phyloP scores from a whole-genome alignment of 2,888 invertebrate genomes.

The Buathra laborator region DNA sequence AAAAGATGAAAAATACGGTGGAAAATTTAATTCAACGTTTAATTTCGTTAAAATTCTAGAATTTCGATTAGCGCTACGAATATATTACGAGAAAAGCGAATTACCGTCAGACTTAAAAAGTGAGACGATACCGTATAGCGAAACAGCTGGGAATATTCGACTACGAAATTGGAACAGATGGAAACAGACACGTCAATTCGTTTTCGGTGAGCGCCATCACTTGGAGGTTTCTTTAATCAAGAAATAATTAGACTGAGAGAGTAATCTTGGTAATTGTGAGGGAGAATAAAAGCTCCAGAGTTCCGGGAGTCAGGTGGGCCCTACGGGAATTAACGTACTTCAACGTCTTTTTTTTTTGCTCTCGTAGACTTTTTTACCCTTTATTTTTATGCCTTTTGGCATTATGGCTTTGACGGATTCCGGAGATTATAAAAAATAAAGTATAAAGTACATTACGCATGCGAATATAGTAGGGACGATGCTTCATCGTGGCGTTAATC shows the following conservation, averaged over 20 bases:
- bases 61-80: background rate
- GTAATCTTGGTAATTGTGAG: slow-evolving; percentile 68
- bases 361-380: background rate
- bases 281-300: slow-evolving; percentile 3
- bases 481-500: background rate
- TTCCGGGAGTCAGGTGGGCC: background rate
- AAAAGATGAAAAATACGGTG: background rate
- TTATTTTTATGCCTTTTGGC: background rate
- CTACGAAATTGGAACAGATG: background rate
- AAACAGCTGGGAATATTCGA: background rate
- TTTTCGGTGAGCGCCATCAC: slow-evolving; percentile 15
- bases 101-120: background rate
- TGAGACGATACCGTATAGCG: background rate
- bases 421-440: background rate
- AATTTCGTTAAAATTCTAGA: slow-evolving; percentile 1
- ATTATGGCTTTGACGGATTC: background rate
- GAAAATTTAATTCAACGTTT: background rate
- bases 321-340: slow-evolving; percentile 19
- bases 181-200: background rate
- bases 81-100: background rate
- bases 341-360: slow-evolving; percentile 9
- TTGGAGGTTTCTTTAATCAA: slow-evolving; percentile 75
- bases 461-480: background rate
- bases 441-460: background rate
- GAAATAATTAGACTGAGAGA: slow-evolving; percentile 75